Evolutionary conservation across 2,113 vertebrate genomes (phyloP).

Genomic region (Artemisiospiza belli): DNA sequence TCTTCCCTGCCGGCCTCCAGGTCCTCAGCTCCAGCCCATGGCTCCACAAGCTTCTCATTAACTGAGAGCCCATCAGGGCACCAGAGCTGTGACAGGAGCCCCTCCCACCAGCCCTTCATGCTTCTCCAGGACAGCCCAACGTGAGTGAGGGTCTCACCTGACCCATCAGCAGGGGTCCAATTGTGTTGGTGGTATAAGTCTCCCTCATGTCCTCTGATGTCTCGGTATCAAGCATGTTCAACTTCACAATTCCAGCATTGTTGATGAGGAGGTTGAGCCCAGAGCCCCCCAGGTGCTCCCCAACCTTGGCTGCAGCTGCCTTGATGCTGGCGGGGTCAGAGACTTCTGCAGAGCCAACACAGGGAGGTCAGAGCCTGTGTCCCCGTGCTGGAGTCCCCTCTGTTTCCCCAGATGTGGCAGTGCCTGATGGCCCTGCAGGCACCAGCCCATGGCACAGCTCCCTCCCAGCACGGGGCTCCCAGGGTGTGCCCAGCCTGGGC

Average conservation of each 20-base stretch:
- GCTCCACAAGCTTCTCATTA: accelerated
- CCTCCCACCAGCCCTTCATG: background rate
- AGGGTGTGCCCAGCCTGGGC: background rate
- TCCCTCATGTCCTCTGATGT: background rate
- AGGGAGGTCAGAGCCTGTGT: background rate
- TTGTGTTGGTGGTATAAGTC: background rate
- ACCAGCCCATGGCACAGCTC: background rate
- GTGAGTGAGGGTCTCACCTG: conserved; percentile 8
- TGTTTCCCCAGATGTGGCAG: background rate
- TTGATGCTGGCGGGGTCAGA: background rate
- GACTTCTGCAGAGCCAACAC: background rate
- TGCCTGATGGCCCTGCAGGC: background rate
- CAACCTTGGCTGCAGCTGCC: background rate
- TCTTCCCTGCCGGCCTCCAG: background rate
- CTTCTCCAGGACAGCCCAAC: background rate
- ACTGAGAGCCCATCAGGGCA: background rate
- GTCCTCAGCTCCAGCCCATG: background rate
- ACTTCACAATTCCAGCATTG: background rate
- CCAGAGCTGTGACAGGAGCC: accelerated
- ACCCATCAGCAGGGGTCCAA: background rate
- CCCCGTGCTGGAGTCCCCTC: background rate
- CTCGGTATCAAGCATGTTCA: background rate
- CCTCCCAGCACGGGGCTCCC: background rate
- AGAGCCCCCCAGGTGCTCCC: background rate
- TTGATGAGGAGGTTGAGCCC: conserved; percentile 48